Evolutionary conservation across 1,140 invertebrate species (phyloP).

Genomic region (Macrobrachium rosenbergii): DNA sequence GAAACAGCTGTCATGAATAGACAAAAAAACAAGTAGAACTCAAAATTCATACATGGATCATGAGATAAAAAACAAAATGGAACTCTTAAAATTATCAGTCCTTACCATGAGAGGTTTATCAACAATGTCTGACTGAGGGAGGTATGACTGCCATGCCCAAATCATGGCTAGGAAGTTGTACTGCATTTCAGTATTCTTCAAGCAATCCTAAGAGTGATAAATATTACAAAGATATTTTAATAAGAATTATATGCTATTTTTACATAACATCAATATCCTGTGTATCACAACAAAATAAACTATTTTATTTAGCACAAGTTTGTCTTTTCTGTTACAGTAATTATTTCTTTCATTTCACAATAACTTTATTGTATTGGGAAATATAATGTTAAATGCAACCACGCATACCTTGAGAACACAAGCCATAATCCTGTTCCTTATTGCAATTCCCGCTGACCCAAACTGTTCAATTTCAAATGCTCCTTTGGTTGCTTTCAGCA

Average conservation of each 20-base stretch:
- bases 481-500: conserved; percentile 22
- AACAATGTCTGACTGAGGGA: conserved; percentile 20
- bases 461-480: conserved; percentile 28
- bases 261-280: too few relatives aligned
- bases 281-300: too few relatives aligned
- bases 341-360: not conserved
- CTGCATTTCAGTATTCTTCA: not conserved
- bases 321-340: not conserved
- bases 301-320: not conserved
- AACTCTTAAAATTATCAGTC: not conserved
- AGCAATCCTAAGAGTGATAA: conserved; percentile 23
- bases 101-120: conserved; percentile 44
- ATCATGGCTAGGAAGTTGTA: conserved; percentile 46
- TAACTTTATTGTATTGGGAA: not conserved
- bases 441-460: not conserved
- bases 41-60: too few relatives aligned
- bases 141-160: conserved; percentile 43
- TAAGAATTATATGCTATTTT: too few relatives aligned
- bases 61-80: too few relatives aligned
- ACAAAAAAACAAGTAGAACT: too few relatives aligned
- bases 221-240: not conserved
- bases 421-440: conserved; percentile 15
- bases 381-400: not conserved
- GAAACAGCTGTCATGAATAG: too few relatives aligned
- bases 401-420: conserved; percentile 21